These are phyloP conservation scores for Ips typographus DNA, from an alignment of 1,140 invertebrate genomes.

Conservation along the genomic window DNA sequence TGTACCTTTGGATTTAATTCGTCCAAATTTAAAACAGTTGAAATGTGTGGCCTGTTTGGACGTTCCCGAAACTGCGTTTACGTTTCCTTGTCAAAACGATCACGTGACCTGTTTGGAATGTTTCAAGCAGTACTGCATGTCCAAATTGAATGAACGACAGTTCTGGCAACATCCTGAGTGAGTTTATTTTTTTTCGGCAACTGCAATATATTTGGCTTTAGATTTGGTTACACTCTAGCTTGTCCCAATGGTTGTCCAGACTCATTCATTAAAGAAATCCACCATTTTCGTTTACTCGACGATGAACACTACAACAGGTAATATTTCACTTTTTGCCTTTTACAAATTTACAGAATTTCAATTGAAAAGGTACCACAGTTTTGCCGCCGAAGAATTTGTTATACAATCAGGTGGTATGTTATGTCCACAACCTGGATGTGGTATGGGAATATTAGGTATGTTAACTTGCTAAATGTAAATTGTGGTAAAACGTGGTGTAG, in stretches of 20 bases:
- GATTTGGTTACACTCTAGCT: conserved; percentile 76
- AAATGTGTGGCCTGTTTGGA: conserved; percentile 83
- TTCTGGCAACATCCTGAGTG: conserved; percentile 66
- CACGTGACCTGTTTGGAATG: conserved; percentile 87
- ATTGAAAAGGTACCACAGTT: conserved; percentile 72
- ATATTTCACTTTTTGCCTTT: background rate
- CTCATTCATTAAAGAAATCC: conserved; percentile 79
- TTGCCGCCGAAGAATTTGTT: conserved; percentile 86
- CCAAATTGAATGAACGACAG: conserved; percentile 71
- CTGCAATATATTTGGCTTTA: conserved; percentile 1
- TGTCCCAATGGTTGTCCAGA: conserved; percentile 80
- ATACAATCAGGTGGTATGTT: conserved; percentile 77
- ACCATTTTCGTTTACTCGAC: conserved; percentile 78
- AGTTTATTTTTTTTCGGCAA: background rate
- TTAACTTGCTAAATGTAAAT: background rate
- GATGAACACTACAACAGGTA: conserved; percentile 57
- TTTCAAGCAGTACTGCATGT: conserved; percentile 73
- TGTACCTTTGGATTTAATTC: conserved; percentile 74
- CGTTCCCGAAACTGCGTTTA: conserved; percentile 69
- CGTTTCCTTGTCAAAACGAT: conserved; percentile 75
- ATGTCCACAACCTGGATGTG: conserved; percentile 85
- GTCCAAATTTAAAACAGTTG: conserved; percentile 72
- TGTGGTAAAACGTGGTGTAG: background rate
- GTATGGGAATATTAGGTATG: conserved; percentile 65
- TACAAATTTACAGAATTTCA: background rate